Base-by-base conservation (phyloP, 1,140 invertebrate species). In the Hyles euphorbiae region DNA sequence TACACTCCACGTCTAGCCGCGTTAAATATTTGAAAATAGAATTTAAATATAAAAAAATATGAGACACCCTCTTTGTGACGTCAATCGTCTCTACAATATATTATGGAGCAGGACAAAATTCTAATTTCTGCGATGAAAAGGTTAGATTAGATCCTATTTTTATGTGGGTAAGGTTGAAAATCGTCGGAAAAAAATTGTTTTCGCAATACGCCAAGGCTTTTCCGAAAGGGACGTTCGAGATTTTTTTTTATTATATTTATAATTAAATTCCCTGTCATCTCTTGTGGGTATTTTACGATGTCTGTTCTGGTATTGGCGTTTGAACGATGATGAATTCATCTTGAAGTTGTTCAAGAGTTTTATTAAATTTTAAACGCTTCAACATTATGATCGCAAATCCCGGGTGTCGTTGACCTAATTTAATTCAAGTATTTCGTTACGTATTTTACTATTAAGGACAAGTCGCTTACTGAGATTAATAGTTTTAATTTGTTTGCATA, bases 161-260 rank as follows among this genome's bases (percentile, higher is more conserved):
- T 48, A 48, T n/a, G 2, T 5, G 5, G 33, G 44, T 72, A 70
- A 63, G 64, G 69, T 66, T 61, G 64, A 66, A 68, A 64, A 63
- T 72, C 56, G 69, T 43, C 12, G 49, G 61, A 54, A 10, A 65
- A 54, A 56, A 58, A 49, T 66, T 54, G 63, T 67, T 56, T 56
- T 57, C 58, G 45, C 49, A 40, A 56, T 59, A 59, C 44, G 33
- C 34, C 34, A 56, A 55, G 64, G 68, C 63, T 43, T 73, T 76
- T 74, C 68, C 63, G 69, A 74, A 77, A 86, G 81, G 83, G 83
- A 80, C 79, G 78, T 59, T 80, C 70, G 76, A 78, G 78, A 77
- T 70, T 83, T 85, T 83, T n/a, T 80, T 87, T 87, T 87, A 87
- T 84, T 84, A 87, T 84, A 83, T 84, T 87, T 82, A 87, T 87